Evolutionary conservation across 1,140 invertebrate species (phyloP).

Genomic region (Chironomus tepperi): DNA sequence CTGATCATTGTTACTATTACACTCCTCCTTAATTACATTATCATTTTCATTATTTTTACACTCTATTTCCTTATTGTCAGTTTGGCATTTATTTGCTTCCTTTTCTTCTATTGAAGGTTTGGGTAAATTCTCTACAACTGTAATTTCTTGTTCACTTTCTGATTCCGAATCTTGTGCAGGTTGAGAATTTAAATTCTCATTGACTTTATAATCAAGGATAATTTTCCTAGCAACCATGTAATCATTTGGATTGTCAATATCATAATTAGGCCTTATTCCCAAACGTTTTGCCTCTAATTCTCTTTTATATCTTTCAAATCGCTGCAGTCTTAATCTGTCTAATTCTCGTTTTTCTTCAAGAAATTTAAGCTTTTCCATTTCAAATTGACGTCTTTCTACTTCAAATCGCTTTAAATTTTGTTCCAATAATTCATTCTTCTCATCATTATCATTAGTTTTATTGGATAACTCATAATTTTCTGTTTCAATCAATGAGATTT

Average conservation of each 20-base stretch:
- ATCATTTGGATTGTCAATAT: neutral
- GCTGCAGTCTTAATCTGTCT: constrained; percentile 36
- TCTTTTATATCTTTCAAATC: constrained; percentile 35
- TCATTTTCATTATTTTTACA: neutral
- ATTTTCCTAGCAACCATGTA: neutral
- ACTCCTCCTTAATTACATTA: neutral
- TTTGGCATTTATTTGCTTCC: too few species aligned
- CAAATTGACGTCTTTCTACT: constrained; percentile 37
- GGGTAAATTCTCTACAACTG: neutral
- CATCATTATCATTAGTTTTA: constrained; percentile 27
- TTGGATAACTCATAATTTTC: constrained; percentile 18
- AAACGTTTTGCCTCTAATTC: constrained; percentile 27
- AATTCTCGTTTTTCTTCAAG: constrained; percentile 36
- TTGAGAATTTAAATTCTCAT: neutral
- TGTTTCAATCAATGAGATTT: neutral
- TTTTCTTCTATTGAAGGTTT: neutral
- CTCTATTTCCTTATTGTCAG: neutral
- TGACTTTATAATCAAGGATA: neutral
- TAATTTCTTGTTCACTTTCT: neutral
- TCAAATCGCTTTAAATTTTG: constrained; percentile 37
- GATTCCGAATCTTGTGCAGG: neutral
- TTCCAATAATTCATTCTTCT: constrained; percentile 30
- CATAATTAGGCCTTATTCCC: constrained; percentile 12
- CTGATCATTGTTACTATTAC: neutral
- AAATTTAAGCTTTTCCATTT: constrained; percentile 36